A percentile compares a stretch with the other conserved stretches of the same genome.
These are phyloP conservation scores for Macrostomum lignano DNA, from an alignment of 1,140 invertebrate species.

Conservation along the genomic window DNA sequence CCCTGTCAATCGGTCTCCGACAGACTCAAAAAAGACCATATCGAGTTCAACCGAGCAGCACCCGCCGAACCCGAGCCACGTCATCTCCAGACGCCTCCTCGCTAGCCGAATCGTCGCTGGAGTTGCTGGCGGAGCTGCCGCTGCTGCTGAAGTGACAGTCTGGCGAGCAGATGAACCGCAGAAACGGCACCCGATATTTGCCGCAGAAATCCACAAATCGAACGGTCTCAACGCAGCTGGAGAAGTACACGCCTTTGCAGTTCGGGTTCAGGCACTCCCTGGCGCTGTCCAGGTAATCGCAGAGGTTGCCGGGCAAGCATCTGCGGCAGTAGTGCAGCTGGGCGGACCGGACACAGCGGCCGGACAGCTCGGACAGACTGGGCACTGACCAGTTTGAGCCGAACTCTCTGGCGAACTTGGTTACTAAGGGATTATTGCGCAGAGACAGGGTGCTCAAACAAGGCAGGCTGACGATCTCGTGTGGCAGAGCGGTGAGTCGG, in stretches of 20 bases:
- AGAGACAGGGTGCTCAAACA: conserved; percentile 42
- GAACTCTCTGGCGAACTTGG: conserved; percentile 67
- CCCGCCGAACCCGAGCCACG: no score
- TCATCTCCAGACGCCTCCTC: no score
- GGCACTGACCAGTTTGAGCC: conserved; percentile 59
- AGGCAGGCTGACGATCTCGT: conserved; percentile 55
- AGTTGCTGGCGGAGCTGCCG: conserved; percentile 11
- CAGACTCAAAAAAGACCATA: no score
- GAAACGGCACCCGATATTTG: conserved; percentile 70
- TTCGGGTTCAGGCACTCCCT: conserved; percentile 76
- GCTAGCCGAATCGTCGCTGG: conserved; percentile 15
- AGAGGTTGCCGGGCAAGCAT: conserved; percentile 42
- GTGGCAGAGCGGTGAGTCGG: conserved; percentile 54
- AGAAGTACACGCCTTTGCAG: conserved; percentile 89
- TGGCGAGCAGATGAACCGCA: conserved; percentile 82
- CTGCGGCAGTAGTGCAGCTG: conserved; percentile 37
- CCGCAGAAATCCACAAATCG: conserved; percentile 98
- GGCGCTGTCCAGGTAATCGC: conserved; percentile 49
- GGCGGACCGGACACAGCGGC: conserved; percentile 48
- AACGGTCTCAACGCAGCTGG: conserved; percentile 73
- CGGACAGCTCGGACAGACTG: conserved; percentile 55
- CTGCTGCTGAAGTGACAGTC: conserved; percentile 33
- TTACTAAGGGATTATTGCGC: conserved; percentile 74
- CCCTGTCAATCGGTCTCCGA: no score
- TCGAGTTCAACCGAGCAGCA: no score